Conservation (phyloP, 2,113 vertebrate genomes). For the Otus sunia region DNA sequence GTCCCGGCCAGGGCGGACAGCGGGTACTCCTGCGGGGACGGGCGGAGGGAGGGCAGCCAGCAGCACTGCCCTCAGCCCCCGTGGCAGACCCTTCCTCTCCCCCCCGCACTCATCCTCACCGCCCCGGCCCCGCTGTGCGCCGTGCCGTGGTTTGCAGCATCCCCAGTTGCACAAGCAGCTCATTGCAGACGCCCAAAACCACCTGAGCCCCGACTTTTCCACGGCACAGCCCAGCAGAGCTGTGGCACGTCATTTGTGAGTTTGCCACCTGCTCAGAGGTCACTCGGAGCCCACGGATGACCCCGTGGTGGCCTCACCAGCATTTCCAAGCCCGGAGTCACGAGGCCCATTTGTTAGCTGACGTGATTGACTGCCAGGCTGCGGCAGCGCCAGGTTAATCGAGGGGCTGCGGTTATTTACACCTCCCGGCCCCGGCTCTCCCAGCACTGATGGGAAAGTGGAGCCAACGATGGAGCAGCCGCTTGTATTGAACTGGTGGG, state of each 20-base stretch:
- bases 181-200: neutral
- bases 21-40: constrained; percentile 82
- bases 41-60: neutral
- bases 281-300: neutral
- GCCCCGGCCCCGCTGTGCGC: fast-evolving
- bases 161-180: neutral
- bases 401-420: neutral
- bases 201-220: neutral
- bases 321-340: neutral
- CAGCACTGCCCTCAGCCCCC: fast-evolving
- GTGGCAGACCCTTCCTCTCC: fast-evolving
- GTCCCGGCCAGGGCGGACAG: constrained; percentile 87
- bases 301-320: neutral
- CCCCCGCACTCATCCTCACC: fast-evolving
- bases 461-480: neutral
- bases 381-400: neutral
- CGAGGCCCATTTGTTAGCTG: neutral
- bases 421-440: neutral
- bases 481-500: neutral
- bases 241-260: neutral
- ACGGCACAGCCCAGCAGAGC: neutral
- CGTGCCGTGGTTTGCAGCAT: fast-evolving
- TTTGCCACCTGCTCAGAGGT: neutral
- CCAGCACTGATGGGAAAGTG: neutral
- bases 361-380: neutral